These are phyloP conservation scores for Raja brachyura DNA, from an alignment of 2,113 vertebrate genomes.

Conservation along the genomic window DNA sequence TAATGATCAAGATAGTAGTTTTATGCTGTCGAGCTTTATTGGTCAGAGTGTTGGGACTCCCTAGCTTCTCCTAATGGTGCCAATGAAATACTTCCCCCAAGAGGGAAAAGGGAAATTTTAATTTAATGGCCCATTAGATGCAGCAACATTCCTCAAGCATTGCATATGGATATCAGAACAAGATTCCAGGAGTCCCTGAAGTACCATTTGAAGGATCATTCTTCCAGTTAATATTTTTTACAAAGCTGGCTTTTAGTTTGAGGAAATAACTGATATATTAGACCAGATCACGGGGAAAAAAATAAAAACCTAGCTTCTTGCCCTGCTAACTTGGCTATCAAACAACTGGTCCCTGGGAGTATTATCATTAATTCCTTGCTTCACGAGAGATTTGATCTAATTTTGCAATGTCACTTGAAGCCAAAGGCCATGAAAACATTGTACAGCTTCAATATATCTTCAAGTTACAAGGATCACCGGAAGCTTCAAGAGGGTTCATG, in stretches of 20 bases:
- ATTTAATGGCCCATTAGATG: too few species aligned
- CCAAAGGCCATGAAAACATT: background rate
- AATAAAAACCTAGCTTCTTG: background rate
- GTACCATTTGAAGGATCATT: background rate
- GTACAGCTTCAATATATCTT: background rate
- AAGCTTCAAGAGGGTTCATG: background rate
- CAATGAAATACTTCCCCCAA: too few species aligned
- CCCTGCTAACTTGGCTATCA: background rate
- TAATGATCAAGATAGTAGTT: too few species aligned
- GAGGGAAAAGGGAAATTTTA: too few species aligned
- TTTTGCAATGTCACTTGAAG: background rate
- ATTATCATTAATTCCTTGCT: background rate
- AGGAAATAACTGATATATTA: background rate
- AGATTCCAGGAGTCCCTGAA: background rate
- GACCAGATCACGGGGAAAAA: background rate
- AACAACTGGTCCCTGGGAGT: background rate
- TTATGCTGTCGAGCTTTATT: too few species aligned
- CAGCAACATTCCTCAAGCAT: background rate
- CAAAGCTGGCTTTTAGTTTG: background rate
- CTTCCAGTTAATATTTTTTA: background rate
- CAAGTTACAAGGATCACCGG: background rate
- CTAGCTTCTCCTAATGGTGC: too few species aligned
- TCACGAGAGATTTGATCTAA: background rate
- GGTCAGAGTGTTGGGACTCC: too few species aligned
- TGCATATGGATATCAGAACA: background rate